Evolutionary conservation across 2,888 invertebrate species (phyloP), one percentile per base, ranked within the genome.

Genomic region (Apotomis turbidana): DNA sequence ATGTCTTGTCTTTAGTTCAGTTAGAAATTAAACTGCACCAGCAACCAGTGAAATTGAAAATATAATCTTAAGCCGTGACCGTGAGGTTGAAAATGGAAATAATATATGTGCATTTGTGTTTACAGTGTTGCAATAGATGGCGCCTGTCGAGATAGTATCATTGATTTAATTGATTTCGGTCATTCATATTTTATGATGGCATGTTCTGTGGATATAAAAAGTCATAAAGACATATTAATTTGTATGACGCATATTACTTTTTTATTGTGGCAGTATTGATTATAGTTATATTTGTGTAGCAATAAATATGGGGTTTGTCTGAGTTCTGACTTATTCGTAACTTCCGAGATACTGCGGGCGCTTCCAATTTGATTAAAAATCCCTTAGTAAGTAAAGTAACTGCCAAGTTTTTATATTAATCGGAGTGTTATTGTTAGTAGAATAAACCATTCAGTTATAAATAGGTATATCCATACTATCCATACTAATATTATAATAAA

Each of bases 121-220:
- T 10, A 38, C n/a, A 12, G 55, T 66, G 64, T 44, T 41, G 64
- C n/a, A 66, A 66, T 44, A 55, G 12, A 66, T 66, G 64, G 64
- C 64, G 55, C 64, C 64, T 55, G n/a, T 55, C 44, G 41, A n/a
- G 64, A 55, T 66, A 3, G 27, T 46, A 55, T 66, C 54, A 46
- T 55, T 64, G 12, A 55, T 44, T n/a, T 55, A 66, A 54, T 64
- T 27, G 44, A 41, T 49, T 49, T 49, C 9, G 3, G 9, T 9
- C 27, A 55, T 46, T 55, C 44, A 55, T 54, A 15, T 64, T 54
- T 64, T 41, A 41, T 41, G 41, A 41, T 41, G 41, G 41, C 41
- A 41, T 41, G 41, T 41, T 41, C 41, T 5, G 10, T 9, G 6
- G 49, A 3, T 10, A 9, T 49, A 49, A 49, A 10, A 9, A 9